Percentiles rank a stretch among this genome's conserved stretches.
These are phyloP conservation scores for Megaceryle maxima DNA, from an alignment of 2,113 vertebrate genomes.

Conservation along the genomic window DNA sequence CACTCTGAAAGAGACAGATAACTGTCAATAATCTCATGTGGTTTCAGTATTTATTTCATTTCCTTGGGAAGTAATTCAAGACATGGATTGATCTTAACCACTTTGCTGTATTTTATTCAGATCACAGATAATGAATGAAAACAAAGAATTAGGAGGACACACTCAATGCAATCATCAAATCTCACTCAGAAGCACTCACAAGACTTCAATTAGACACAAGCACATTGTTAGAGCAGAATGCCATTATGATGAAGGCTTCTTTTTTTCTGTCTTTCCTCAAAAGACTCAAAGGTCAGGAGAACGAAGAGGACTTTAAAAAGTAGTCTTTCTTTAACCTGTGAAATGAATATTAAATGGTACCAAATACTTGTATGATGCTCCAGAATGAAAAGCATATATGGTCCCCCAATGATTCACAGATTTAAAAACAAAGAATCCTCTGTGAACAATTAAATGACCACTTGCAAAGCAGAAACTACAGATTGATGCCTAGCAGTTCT, in stretches of 20 bases:
- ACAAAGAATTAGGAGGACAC: neutral
- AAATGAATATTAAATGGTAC: neutral
- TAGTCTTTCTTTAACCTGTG: neutral
- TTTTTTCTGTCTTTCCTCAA: neutral
- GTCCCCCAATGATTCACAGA: neutral
- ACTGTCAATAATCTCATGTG: neutral
- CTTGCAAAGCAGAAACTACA: neutral
- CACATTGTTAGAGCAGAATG: neutral
- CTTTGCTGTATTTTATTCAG: neutral
- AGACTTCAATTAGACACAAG: conserved; percentile 4
- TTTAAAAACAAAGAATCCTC: neutral
- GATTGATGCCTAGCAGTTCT: neutral
- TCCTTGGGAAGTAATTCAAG: neutral
- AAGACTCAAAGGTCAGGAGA: neutral
- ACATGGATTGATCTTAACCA: neutral
- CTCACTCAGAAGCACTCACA: neutral
- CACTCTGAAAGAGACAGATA: conserved; percentile 77
- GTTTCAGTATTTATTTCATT: too few relatives aligned
- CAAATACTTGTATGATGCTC: neutral
- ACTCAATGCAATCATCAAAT: neutral
- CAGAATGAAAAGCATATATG: neutral
- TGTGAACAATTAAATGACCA: neutral
- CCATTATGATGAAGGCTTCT: neutral
- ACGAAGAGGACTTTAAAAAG: neutral
- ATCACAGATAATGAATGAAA: neutral